phyloP scores from a whole-genome alignment of 2,888 invertebrate genomes.

The Metellina segmentata region DNA sequence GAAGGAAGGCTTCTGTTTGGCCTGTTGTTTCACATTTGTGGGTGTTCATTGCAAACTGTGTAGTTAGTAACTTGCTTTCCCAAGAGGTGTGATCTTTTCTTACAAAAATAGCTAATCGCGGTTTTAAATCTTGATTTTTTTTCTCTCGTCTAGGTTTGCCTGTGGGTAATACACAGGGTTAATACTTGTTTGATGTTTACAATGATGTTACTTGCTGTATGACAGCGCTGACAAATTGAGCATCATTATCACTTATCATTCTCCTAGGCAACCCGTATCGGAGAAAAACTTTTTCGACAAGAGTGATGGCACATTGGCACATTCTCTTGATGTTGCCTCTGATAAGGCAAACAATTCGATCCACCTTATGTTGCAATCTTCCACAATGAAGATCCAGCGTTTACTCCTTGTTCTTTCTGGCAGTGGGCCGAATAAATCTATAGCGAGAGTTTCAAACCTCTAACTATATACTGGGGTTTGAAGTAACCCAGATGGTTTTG shows the following conservation, averaged over 20 bases:
- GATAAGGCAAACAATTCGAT: constrained; percentile 33
- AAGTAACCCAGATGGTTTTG: constrained; percentile 10
- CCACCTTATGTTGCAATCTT: constrained; percentile 12
- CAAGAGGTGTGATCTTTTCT: background rate
- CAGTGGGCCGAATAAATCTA: constrained; percentile 7
- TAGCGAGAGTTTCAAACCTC: background rate
- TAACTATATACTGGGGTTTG: background rate
- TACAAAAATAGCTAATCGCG: constrained; percentile 8
- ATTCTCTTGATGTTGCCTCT: constrained; percentile 14
- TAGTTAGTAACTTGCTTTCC: background rate
- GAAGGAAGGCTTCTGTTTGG: background rate
- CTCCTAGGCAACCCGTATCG: background rate
- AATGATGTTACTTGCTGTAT: background rate
- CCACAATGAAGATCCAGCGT: constrained; percentile 28
- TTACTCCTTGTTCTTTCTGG: background rate
- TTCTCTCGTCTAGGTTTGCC: background rate
- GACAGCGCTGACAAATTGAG: constrained; percentile 20
- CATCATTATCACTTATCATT: constrained; percentile 34
- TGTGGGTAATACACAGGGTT: constrained; percentile 7
- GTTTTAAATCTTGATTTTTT: constrained; percentile 26
- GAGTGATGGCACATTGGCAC: constrained; percentile 9
- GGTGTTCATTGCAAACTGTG: constrained; percentile 20
- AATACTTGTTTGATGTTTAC: constrained; percentile 1
- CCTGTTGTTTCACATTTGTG: constrained; percentile 3
- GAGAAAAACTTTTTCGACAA: constrained; percentile 23